These are phyloP conservation scores for Scaptomyza reducta DNA, from an alignment of 2,888 invertebrate species.

Conservation along the genomic window DNA sequence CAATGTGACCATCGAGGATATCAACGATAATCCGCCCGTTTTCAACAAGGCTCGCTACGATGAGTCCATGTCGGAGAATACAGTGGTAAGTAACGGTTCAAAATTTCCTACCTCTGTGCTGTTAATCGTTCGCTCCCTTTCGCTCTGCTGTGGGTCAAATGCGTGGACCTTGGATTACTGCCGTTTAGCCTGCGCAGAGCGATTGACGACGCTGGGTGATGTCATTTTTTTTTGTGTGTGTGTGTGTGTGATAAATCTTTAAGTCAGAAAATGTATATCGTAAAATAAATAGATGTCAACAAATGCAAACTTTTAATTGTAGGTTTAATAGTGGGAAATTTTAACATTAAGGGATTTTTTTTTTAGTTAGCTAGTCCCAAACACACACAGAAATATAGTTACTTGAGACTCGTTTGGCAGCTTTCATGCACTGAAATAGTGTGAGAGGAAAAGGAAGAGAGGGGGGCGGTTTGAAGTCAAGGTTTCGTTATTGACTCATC, in stretches of 20 bases:
- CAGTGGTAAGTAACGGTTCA: slow-evolving; percentile 85
- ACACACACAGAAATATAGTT: neutral
- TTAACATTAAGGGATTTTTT: neutral
- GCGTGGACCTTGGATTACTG: slow-evolving; percentile 82
- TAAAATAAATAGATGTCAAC: too few species aligned
- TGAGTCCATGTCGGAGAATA: slow-evolving; percentile 93
- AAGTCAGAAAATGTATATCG: neutral
- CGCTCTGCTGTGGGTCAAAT: slow-evolving; percentile 46
- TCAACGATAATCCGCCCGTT: slow-evolving; percentile 92
- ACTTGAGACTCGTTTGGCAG: slow-evolving; percentile 14
- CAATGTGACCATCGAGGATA: slow-evolving; percentile 94
- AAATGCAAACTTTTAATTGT: neutral
- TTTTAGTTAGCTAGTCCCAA: neutral
- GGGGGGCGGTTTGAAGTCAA: neutral
- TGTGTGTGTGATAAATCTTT: neutral
- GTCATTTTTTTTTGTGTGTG: slow-evolving; percentile 1
- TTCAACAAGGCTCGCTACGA: slow-evolving; percentile 86
- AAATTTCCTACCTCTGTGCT: too few species aligned
- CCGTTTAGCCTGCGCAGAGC: slow-evolving; percentile 57
- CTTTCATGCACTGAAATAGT: slow-evolving; percentile 8
- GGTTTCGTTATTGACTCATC: slow-evolving; percentile 17
- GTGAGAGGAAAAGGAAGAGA: neutral
- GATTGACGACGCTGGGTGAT: neutral
- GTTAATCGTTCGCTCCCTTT: neutral
- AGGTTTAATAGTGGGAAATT: neutral